Base-by-base conservation (phyloP, 2,888 invertebrate genomes). In the Stenodema calcarata region DNA sequence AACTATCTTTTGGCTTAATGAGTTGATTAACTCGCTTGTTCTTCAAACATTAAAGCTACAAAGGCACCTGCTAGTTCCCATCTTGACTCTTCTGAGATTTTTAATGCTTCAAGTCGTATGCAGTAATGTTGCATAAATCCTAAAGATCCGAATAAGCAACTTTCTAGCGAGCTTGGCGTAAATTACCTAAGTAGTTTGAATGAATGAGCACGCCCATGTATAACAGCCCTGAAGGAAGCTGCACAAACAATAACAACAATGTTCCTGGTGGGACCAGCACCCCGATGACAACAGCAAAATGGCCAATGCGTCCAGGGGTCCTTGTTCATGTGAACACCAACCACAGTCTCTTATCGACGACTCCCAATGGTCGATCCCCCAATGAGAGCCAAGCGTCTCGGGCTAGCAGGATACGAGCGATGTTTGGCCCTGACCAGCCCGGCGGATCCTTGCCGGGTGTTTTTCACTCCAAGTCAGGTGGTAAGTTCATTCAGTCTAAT, bases 301-400 rank as follows among this genome's bases (percentile, higher is more conserved):
- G 97, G 97, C 97, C 97, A 11, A 92, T 97, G 87, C 95, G 96
- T 90, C 97, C 97, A 1, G 97, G 97, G 83, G 96, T 97, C 84
- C 93, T 97, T 90, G 95, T 97, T 79, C 97, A 97, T 91, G 95
- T 97, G 30, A 96, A 96, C 91, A 95, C 95, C 89, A 92, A 93
- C 87, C 90, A 89, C 88, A 89, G 89, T 70, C 89, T 89, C 79
- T 86, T 88, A 73, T 87, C 87, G 50, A 75, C 89, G 89, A 73
- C 89, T n/a, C 86, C 86, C 11, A 75, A 83, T 27, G 86, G 83
- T 18, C 27, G 87, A 9, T 80, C 87, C 23, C 87, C 85, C 73
- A 90, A 89, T 80, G 90, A 90, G 82, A 89, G 89, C 75, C 90
- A 90, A 84, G 90, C 89, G 14, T 89, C 90, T 35, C 88, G 90